These are phyloP conservation scores for Teleiodes luculella DNA, from an alignment of 2,888 invertebrate species.

Conservation along the genomic window DNA sequence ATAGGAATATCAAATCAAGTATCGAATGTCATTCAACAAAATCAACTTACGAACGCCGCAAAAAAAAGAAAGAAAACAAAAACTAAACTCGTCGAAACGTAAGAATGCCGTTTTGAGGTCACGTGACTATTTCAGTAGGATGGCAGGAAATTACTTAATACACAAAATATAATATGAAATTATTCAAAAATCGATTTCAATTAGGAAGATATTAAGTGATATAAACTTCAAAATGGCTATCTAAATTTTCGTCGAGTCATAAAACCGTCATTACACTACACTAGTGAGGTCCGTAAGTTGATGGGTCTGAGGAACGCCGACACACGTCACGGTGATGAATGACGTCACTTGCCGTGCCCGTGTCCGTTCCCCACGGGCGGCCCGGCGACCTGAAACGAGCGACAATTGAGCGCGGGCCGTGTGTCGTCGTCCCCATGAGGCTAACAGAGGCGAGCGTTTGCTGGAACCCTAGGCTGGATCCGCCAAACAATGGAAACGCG, in stretches of 20 bases:
- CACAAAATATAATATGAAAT: no score
- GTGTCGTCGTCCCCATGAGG: constrained; percentile 77
- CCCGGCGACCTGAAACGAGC: constrained; percentile 70
- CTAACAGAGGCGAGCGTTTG: constrained; percentile 29
- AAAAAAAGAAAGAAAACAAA: constrained; percentile 33
- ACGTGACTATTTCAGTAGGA: no score
- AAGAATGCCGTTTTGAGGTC: no score
- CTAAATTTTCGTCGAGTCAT: no score
- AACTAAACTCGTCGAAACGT: no score
- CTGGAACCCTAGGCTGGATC: not conserved
- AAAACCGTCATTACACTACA: constrained; percentile 54
- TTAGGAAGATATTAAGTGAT: no score
- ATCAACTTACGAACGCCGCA: not conserved
- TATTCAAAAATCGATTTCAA: no score
- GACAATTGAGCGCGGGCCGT: constrained; percentile 64
- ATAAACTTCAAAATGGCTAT: no score
- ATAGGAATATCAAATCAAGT: not conserved
- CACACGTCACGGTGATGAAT: constrained; percentile 55
- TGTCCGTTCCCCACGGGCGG: constrained; percentile 64
- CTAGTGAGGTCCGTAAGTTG: constrained; percentile 75
- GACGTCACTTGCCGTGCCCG: constrained; percentile 58
- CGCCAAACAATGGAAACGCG: no score
- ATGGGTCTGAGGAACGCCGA: constrained; percentile 72
- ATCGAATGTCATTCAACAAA: not conserved
- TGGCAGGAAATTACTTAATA: no score